Evolutionary conservation across 2,113 vertebrate genomes (phyloP).

Genomic region (Henicopernis longicauda): DNA sequence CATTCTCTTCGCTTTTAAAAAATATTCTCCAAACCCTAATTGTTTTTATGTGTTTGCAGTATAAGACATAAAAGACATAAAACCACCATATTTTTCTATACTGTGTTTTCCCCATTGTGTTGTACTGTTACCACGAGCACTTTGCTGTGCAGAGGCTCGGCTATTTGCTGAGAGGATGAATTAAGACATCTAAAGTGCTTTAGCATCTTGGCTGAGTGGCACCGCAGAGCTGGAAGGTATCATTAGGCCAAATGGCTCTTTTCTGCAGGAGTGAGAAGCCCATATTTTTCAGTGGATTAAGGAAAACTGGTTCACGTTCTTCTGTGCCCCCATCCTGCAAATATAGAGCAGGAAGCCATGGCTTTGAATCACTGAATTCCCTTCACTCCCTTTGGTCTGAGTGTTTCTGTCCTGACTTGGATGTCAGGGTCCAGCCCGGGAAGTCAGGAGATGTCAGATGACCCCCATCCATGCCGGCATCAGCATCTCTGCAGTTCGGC

Average conservation of each 20-base stretch:
- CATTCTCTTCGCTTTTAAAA: conserved; percentile 35
- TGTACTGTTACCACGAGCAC: neutral
- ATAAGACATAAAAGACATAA: conserved; percentile 49
- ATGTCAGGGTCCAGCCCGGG: neutral
- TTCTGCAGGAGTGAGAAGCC: neutral
- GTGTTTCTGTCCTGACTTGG: neutral
- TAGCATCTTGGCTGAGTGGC: neutral
- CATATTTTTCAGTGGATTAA: neutral
- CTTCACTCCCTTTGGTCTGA: neutral
- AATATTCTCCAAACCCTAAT: conserved; percentile 46
- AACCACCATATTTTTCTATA: conserved; percentile 5
- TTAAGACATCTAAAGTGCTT: neutral
- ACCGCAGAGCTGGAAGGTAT: neutral
- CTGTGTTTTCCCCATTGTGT: conserved; percentile 39
- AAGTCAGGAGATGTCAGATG: neutral
- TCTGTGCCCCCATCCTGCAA: neutral
- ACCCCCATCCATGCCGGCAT: accelerated
- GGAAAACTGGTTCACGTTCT: accelerated
- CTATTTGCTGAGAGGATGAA: conserved; percentile 27
- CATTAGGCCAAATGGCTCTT: neutral
- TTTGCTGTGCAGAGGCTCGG: neutral
- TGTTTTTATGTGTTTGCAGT: conserved; percentile 54
- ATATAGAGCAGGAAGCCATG: neutral
- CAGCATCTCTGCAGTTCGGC: neutral
- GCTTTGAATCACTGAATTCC: neutral